These are phyloP conservation scores for Motacilla alba DNA, from an alignment of 2,113 vertebrate species.

Conservation along the genomic window DNA sequence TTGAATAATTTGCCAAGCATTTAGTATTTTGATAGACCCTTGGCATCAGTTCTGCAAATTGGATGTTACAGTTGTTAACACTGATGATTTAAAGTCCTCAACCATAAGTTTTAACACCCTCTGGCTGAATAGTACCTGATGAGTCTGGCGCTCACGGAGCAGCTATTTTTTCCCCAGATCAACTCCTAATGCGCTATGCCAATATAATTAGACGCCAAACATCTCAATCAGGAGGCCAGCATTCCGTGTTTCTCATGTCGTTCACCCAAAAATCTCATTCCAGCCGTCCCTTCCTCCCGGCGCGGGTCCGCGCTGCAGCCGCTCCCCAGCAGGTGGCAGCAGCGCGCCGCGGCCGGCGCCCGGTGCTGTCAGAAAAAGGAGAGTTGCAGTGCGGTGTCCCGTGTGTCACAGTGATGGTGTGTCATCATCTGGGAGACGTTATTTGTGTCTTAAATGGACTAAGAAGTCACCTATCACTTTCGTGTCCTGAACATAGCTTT, in stretches of 20 bases:
- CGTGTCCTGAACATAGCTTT: background rate
- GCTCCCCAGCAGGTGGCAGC: background rate
- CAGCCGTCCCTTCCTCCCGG: fast-evolving
- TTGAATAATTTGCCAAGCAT: background rate
- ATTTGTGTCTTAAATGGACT: background rate
- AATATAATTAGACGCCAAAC: background rate
- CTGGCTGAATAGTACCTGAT: background rate
- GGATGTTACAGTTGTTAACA: background rate
- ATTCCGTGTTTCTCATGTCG: fast-evolving
- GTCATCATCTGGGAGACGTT: background rate
- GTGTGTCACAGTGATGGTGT: background rate
- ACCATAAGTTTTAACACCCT: background rate
- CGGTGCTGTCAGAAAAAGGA: background rate
- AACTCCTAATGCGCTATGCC: background rate
- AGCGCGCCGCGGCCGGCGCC: background rate
- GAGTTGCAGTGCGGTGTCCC: background rate
- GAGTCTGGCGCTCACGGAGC: background rate
- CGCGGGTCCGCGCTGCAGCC: fast-evolving
- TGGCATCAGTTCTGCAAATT: background rate
- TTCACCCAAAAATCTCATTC: fast-evolving
- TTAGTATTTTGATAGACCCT: background rate
- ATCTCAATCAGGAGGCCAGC: background rate
- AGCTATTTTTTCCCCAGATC: background rate
- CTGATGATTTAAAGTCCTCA: background rate
- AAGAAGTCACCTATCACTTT: background rate